Evolutionary conservation across 2,797 vertebrate species (phyloP), one percentile per base, ranked within the genome.

Genomic region (Amblyraja radiata): DNA sequence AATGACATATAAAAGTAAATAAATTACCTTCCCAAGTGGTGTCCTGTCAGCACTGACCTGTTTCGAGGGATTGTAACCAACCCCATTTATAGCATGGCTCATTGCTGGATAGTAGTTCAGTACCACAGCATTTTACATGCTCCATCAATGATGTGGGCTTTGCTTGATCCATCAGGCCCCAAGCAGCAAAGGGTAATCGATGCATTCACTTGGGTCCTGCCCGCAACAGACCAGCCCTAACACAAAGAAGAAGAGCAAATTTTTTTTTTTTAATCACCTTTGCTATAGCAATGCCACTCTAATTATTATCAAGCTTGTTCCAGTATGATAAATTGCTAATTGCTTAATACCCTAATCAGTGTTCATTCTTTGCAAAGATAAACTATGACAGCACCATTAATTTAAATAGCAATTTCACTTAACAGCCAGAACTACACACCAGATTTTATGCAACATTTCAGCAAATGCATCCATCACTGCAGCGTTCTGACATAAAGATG

Each of bases 311-410:
- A 97, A 97, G 97, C 97, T 98, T 97, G 98, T 98, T 98, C 97
- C 96, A 96, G 96, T 96, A 97, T 99, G 98, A 99, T 99, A 98
- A 98, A 99, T 98, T 98, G 98, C 97, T 98, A 98, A 98, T 97
- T 98, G 98, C 98, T 99, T 98, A 99, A 99, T 97, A 97, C 97
- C 97, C 97, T 98, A 98, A 99, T 99, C 98, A 98, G 98, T 96
- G 97, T 97, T 98, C 98, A 98, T 97, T 98, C 98, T 98, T 98
- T 97, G 97, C 96, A 96, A 97, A 97, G 97, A 98, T 98, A 98
- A 98, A 98, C 97, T 97, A 97, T 97, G 97, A 98, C 98, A 98
- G 97, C 96, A 95, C 97, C 97, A 97, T 98, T 99, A 97, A 98
- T 98, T 98, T 97, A 98, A 97, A 98, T 98, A 98, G 98, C 98